Conservation (phyloP, 2,888 invertebrate genomes). For the Drosophila emarginata region DNA sequence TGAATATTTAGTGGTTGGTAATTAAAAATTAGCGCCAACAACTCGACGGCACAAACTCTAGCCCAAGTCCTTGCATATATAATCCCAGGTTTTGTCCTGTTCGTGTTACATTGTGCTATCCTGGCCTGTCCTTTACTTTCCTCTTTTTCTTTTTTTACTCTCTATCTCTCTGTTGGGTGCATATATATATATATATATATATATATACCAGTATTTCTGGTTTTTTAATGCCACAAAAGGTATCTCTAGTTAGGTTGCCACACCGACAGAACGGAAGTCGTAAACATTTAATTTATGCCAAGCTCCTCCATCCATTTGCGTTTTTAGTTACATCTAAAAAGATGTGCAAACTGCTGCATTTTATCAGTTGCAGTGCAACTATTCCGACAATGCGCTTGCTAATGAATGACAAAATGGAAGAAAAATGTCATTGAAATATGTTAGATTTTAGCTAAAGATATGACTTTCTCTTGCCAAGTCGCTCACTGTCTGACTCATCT, state of each 20-base stretch:
- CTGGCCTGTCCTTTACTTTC: conserved; percentile 13
- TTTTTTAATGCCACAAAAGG: conserved; percentile 62
- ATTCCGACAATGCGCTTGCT: not conserved
- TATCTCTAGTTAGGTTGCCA: conserved; percentile 38
- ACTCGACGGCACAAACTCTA: conserved; percentile 15
- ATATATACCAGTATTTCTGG: conserved; percentile 55
- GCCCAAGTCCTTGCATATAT: conserved; percentile 23
- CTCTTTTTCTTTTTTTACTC: not conserved
- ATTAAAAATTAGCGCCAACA: conserved; percentile 70
- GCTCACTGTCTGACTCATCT: no score
- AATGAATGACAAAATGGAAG: not conserved
- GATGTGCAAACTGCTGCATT: conserved; percentile 39
- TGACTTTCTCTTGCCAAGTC: no score
- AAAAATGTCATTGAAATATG: not conserved
- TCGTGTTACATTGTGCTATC: conserved; percentile 1
- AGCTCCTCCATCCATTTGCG: conserved; percentile 59
- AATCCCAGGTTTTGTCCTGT: conserved; percentile 33
- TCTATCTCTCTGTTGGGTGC: conserved; percentile 26
- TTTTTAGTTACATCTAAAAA: conserved; percentile 66
- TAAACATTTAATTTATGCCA: conserved; percentile 75
- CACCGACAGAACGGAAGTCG: conserved; percentile 62
- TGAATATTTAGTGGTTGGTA: conserved; percentile 74
- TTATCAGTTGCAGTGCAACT: not conserved
- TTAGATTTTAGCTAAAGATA: not conserved
- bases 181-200: conserved; percentile 37